A percentile compares a stretch with the other conserved stretches of the same genome.
phyloP scores from a whole-genome alignment of 1,140 invertebrate genomes.

The Diabrotica virgifera region DNA sequence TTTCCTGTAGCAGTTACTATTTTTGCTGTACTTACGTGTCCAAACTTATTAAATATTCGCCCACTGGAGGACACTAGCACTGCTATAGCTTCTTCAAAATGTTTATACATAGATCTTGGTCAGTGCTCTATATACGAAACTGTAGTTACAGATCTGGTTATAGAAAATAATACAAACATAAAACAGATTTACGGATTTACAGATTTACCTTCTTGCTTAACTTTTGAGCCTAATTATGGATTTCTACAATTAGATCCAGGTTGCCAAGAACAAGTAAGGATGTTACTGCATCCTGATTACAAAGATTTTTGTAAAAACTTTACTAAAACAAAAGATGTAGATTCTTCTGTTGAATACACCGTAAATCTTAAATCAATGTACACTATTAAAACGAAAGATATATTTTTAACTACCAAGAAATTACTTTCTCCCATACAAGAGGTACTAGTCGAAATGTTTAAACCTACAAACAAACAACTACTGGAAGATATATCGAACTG shows the following conservation, averaged over 20 bases:
- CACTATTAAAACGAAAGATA: neutral
- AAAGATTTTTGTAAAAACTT: slow-evolving; percentile 25
- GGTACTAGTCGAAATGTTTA: neutral
- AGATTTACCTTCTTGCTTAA: slow-evolving; percentile 35
- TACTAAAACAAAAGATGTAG: neutral
- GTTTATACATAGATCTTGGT: slow-evolving; percentile 32
- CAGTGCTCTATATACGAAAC: slow-evolving; percentile 34
- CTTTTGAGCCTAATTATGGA: slow-evolving; percentile 35
- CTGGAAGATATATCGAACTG: neutral
- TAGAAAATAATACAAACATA: slow-evolving; percentile 30
- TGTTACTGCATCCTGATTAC: slow-evolving; percentile 29
- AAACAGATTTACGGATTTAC: slow-evolving; percentile 36
- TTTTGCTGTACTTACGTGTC: slow-evolving; percentile 32
- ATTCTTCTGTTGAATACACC: neutral
- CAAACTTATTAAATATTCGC: slow-evolving; percentile 26
- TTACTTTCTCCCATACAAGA: neutral
- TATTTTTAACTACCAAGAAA: neutral
- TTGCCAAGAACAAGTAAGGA: slow-evolving; percentile 22
- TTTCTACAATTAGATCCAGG: slow-evolving; percentile 32
- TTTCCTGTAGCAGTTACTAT: slow-evolving; percentile 30
- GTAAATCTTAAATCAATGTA: neutral
- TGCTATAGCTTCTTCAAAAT: slow-evolving; percentile 12
- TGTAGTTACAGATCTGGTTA: slow-evolving; percentile 26
- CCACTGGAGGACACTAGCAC: slow-evolving; percentile 3
- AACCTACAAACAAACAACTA: neutral